A percentile compares a stretch with the other conserved stretches of the same genome.
These are phyloP conservation scores for Tetrapedia diversipes DNA, from an alignment of 2,888 invertebrate species.

Conservation along the genomic window DNA sequence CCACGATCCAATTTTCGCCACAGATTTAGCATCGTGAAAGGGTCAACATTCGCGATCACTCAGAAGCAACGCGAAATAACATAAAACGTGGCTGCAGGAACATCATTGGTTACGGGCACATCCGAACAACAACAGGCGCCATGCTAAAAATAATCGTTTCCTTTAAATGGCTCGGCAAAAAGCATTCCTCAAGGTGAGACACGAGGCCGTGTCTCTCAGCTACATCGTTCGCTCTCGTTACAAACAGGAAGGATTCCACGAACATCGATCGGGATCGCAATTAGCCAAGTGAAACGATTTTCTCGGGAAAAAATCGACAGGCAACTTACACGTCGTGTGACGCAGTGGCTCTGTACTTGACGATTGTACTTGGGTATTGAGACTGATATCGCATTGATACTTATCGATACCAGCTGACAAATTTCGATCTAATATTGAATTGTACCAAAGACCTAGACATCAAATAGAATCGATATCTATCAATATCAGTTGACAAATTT, in stretches of 20 bases:
- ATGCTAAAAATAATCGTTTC: conserved; percentile 32
- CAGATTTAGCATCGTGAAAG: neutral
- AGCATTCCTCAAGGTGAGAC: conserved; percentile 23
- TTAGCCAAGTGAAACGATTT: conserved; percentile 7
- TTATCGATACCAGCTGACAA: no score
- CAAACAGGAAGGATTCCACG: neutral
- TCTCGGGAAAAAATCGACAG: conserved; percentile 1
- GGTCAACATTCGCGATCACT: neutral
- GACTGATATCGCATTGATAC: no score
- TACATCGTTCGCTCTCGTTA: conserved; percentile 20
- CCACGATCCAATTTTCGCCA: neutral
- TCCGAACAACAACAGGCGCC: conserved; percentile 5
- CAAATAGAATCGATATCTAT: no score
- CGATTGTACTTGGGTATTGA: no score
- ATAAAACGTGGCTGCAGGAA: neutral
- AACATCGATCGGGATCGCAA: no score
- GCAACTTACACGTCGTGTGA: conserved; percentile 7
- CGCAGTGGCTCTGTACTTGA: no score
- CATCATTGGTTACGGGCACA: neutral
- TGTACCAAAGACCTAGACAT: no score
- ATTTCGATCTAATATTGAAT: no score
- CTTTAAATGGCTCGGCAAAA: conserved; percentile 10
- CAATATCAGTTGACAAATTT: no score
- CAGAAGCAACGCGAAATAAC: neutral
- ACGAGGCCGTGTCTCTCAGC: neutral